Percentiles rank a stretch among this genome's conserved stretches.
Conservation (phyloP, 2,797 vertebrate genomes). For the Ptychadena robeensis region DNA sequence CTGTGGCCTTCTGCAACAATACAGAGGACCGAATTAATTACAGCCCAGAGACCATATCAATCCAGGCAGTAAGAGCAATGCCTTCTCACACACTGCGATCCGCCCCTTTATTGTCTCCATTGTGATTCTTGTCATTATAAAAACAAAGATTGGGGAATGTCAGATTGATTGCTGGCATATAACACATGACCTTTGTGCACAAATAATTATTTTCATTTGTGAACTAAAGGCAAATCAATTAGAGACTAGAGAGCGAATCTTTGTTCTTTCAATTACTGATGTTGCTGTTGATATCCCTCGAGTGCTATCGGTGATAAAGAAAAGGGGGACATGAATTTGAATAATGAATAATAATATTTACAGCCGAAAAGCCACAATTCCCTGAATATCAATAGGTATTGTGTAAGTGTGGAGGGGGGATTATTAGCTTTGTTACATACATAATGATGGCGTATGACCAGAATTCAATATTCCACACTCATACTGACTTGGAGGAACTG, state of each 20-base stretch:
- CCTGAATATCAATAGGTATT: conserved; percentile 47
- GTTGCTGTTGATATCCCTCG: conserved; percentile 46
- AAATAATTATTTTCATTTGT: conserved; percentile 61
- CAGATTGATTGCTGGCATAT: conserved; percentile 51
- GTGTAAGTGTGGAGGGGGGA: conserved; percentile 9
- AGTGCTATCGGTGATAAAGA: conserved; percentile 50
- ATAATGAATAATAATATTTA: conserved; percentile 60
- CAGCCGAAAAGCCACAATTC: conserved; percentile 27
- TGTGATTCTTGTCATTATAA: conserved; percentile 59
- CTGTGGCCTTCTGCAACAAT: conserved; percentile 9
- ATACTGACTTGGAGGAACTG: too few species aligned
- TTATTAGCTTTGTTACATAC: conserved; percentile 8
- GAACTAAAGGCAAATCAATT: conserved; percentile 59
- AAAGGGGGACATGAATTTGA: conserved; percentile 54
- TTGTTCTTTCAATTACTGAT: conserved; percentile 59
- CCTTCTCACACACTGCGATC: conserved; percentile 18
- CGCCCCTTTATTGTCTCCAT: conserved; percentile 55
- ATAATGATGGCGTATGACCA: neutral
- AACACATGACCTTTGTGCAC: conserved; percentile 59
- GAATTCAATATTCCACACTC: too few species aligned
- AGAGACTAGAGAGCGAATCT: conserved; percentile 53
- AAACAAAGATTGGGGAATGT: conserved; percentile 53
- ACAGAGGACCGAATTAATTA: conserved; percentile 20
- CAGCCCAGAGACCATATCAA: neutral
- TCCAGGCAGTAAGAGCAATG: conserved; percentile 36